phyloP scores from a whole-genome alignment of 2,113 vertebrate species.

The Phasianus colchicus region DNA sequence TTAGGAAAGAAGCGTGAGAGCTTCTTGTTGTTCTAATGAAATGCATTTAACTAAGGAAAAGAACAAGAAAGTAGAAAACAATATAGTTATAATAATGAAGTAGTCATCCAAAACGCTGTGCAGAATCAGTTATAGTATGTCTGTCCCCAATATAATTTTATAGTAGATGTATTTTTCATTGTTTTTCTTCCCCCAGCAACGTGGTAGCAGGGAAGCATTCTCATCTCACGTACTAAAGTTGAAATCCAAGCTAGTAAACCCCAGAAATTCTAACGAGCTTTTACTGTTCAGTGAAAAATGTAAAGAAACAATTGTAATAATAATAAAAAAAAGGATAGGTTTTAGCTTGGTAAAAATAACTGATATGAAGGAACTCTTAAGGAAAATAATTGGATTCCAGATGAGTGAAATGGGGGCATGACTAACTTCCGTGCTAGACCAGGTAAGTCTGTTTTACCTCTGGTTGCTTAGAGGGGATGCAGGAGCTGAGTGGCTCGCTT shows the following conservation, averaged over 20 bases:
- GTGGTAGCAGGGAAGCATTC: background rate
- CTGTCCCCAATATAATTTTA: background rate
- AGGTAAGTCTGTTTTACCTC: rapidly evolving
- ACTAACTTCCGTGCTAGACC: background rate
- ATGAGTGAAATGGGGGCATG: background rate
- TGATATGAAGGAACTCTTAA: background rate
- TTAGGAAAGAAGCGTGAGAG: background rate
- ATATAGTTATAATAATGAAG: background rate
- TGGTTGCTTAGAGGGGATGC: background rate
- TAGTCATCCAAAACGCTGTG: background rate
- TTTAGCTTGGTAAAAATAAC: background rate
- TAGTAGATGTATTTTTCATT: background rate
- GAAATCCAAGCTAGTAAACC: background rate
- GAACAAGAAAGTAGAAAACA: background rate
- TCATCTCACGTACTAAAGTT: background rate
- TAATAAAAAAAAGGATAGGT: background rate
- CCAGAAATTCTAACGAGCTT: background rate
- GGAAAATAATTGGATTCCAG: background rate
- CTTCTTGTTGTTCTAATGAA: background rate
- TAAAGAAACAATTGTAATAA: background rate
- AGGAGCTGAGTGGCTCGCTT: background rate
- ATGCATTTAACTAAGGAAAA: background rate
- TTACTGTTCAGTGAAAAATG: background rate
- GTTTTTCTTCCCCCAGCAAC: background rate
- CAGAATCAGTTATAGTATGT: background rate